phyloP scores from a whole-genome alignment of 2,797 vertebrate genomes.

The Botia almorhae region DNA sequence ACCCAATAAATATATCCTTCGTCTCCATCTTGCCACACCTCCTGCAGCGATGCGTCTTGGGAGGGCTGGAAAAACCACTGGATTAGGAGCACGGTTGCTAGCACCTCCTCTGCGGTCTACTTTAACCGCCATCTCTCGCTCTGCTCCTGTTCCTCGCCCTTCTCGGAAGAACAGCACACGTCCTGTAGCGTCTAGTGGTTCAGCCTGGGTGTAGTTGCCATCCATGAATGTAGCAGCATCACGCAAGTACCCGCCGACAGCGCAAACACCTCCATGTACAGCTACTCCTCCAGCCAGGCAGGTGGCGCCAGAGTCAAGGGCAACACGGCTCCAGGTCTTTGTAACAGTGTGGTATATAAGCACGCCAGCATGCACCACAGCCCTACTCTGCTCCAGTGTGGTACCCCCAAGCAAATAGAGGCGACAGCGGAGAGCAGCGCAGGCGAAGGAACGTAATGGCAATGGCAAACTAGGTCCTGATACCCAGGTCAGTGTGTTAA shows the following conservation, averaged over 20 bases:
- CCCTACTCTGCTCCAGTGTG: slow-evolving; percentile 78
- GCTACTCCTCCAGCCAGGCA: slow-evolving; percentile 83
- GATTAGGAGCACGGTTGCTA: slow-evolving; percentile 78
- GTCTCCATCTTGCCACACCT: slow-evolving; percentile 83
- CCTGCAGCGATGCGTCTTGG: slow-evolving; percentile 80
- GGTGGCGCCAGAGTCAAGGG: slow-evolving; percentile 78
- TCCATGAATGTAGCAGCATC: slow-evolving; percentile 81
- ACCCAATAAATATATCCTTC: slow-evolving; percentile 83
- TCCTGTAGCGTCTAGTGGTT: slow-evolving; percentile 80
- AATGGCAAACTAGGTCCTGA: slow-evolving; percentile 76
- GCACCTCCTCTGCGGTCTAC: slow-evolving; percentile 70
- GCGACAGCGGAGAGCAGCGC: slow-evolving; percentile 73
- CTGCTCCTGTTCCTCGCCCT: slow-evolving; percentile 73
- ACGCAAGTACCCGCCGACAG: slow-evolving; percentile 83
- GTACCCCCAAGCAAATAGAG: slow-evolving; percentile 84
- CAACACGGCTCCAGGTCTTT: slow-evolving; percentile 79
- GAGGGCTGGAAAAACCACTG: slow-evolving; percentile 80
- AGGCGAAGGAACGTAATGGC: slow-evolving; percentile 80
- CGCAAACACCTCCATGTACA: slow-evolving; percentile 81
- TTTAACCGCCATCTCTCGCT: slow-evolving; percentile 70
- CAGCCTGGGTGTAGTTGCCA: slow-evolving; percentile 79
- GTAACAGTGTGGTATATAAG: slow-evolving; percentile 81
- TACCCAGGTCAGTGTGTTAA: slow-evolving; percentile 69
- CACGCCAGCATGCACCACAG: slow-evolving; percentile 81
- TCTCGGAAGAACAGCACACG: slow-evolving; percentile 83